These are phyloP conservation scores for Limnephilus auricula DNA, from an alignment of 2,888 invertebrate genomes.

Conservation along the genomic window DNA sequence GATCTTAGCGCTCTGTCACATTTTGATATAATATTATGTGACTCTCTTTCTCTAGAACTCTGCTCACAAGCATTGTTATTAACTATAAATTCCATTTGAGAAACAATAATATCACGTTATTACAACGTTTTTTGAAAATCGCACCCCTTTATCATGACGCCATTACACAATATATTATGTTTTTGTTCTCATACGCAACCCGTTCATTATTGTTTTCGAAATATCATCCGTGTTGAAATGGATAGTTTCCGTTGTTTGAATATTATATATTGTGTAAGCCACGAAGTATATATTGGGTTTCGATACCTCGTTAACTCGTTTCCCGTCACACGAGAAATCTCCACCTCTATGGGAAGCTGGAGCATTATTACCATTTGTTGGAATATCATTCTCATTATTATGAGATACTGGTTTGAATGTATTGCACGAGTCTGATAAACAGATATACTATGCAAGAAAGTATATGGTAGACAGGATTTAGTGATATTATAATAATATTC, in stretches of 20 bases:
- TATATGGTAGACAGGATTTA: neutral
- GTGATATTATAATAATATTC: neutral
- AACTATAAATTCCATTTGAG: too few species aligned
- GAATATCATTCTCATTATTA: conserved; percentile 28
- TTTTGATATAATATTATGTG: too few species aligned
- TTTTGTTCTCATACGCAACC: neutral
- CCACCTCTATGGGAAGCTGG: neutral
- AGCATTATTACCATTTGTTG: conserved; percentile 10
- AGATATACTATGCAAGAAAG: neutral
- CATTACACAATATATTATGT: neutral
- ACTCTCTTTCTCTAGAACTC: neutral
- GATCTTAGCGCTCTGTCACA: too few species aligned
- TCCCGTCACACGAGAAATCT: conserved; percentile 24
- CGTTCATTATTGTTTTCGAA: neutral
- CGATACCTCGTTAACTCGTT: conserved; percentile 38
- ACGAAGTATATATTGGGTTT: neutral
- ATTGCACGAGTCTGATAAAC: neutral
- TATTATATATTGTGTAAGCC: conserved; percentile 39
- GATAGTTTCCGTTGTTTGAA: conserved; percentile 40
- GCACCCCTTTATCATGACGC: neutral
- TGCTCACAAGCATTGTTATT: neutral
- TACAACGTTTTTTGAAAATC: neutral
- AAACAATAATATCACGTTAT: too few species aligned
- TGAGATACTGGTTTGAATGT: neutral
- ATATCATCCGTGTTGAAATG: conserved; percentile 28